A percentile compares a stretch with the other conserved stretches of the same genome.
These are phyloP conservation scores for Spinus olivaceus DNA, from an alignment of 2,797 vertebrate genomes.

Conservation along the genomic window DNA sequence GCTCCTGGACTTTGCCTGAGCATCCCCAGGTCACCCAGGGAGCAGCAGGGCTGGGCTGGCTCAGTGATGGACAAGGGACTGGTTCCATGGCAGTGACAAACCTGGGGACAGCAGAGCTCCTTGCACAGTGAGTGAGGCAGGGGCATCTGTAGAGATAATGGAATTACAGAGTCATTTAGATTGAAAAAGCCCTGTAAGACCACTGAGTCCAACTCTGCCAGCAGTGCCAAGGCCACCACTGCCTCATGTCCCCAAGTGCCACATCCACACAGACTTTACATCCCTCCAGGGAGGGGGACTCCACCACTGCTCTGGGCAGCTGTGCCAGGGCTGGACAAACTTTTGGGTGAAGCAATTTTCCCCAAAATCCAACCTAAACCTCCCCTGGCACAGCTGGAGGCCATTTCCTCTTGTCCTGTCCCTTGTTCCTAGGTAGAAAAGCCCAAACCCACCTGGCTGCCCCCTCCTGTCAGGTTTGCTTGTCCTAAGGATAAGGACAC, in stretches of 20 bases:
- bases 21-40: not conserved
- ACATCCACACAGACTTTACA: not conserved
- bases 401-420: not conserved
- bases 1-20: not conserved
- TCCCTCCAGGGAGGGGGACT: not conserved
- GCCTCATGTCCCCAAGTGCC: fast-evolving
- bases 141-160: not conserved
- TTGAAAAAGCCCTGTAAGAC: not conserved
- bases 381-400: not conserved
- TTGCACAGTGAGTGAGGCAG: not conserved
- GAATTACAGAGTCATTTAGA: not conserved
- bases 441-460: not conserved
- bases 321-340: not conserved
- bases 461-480: not conserved
- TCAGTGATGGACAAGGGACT: not conserved
- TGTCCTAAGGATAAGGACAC: not conserved
- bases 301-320: not conserved
- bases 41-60: not conserved
- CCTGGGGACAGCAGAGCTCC: not conserved
- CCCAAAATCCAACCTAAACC: not conserved
- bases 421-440: not conserved
- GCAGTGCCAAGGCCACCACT: not conserved
- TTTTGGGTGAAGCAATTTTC: not conserved
- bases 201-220: not conserved
- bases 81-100: not conserved